Percentiles rank a stretch among this genome's conserved stretches.
Evolutionary conservation across 2,888 invertebrate genomes (phyloP).

Genomic region (Ctena decussata): DNA sequence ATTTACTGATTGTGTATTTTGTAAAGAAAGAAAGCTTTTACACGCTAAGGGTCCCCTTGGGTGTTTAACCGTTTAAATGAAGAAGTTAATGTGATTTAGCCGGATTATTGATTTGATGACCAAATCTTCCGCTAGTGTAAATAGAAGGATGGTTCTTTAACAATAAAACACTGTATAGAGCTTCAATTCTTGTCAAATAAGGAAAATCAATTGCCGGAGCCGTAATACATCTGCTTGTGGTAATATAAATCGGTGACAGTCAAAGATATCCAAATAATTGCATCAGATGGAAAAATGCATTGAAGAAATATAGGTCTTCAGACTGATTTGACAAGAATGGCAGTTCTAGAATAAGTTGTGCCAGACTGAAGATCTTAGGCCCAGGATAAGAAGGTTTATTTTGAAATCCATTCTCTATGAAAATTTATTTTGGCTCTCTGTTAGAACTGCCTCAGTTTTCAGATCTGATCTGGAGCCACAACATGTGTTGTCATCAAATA

Average conservation of each 20-base stretch:
- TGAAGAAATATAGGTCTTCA: not conserved
- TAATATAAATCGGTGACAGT: conserved; percentile 11
- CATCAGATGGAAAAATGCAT: not conserved
- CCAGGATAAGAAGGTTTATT: too few relatives aligned
- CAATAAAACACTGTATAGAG: conserved; percentile 9
- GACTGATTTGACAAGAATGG: too few relatives aligned
- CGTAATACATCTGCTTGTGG: conserved; percentile 2
- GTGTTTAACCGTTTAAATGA: conserved; percentile 9
- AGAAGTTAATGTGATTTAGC: conserved; percentile 13
- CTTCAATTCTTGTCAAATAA: not conserved
- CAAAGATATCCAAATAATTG: not conserved
- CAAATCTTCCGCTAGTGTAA: not conserved
- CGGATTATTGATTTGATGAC: conserved; percentile 1
- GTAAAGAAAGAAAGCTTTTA: not conserved
- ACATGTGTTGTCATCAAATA: too few relatives aligned
- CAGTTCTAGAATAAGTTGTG: too few relatives aligned
- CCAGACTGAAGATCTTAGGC: not conserved
- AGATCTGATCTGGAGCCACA: too few relatives aligned
- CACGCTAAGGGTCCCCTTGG: not conserved
- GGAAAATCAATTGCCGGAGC: conserved; percentile 9
- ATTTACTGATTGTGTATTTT: not conserved
- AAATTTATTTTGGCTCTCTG: too few relatives aligned
- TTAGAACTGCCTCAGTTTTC: too few relatives aligned
- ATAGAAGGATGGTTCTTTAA: conserved; percentile 8
- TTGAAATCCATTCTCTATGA: too few relatives aligned